Conservation (phyloP, 2,113 vertebrate species). For the Cygnus atratus region DNA sequence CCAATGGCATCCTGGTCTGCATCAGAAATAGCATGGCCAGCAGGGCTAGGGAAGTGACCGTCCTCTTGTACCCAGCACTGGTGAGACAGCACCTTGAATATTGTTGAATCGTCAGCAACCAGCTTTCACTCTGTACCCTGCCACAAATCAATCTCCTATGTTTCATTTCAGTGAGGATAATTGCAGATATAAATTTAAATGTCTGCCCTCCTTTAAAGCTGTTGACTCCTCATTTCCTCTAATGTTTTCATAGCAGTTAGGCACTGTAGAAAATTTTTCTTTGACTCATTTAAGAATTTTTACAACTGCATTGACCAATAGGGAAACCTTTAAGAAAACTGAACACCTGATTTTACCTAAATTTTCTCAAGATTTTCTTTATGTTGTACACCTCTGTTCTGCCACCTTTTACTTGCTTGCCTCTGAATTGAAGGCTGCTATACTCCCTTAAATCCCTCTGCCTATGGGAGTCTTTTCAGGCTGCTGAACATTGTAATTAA, state of each 20-base stretch:
- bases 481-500: conserved; percentile 9
- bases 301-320: background rate
- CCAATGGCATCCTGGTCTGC: background rate
- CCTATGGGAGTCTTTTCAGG: background rate
- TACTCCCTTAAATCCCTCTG: background rate
- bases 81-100: background rate
- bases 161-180: background rate
- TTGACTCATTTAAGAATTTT: background rate
- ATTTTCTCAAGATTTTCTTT: background rate
- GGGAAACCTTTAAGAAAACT: background rate
- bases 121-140: background rate
- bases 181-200: background rate
- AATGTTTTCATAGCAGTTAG: background rate
- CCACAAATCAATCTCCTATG: background rate
- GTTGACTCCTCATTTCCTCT: background rate
- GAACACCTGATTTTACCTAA: background rate
- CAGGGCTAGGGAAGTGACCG: no score
- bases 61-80: background rate
- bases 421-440: background rate
- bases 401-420: background rate
- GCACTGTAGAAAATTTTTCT: background rate
- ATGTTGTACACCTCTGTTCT: background rate
- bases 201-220: background rate
- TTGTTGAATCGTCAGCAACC: background rate
- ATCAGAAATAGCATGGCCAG: background rate